These are phyloP conservation scores for Daboia siamensis DNA, from an alignment of 2,113 vertebrate genomes.

Conservation along the genomic window DNA sequence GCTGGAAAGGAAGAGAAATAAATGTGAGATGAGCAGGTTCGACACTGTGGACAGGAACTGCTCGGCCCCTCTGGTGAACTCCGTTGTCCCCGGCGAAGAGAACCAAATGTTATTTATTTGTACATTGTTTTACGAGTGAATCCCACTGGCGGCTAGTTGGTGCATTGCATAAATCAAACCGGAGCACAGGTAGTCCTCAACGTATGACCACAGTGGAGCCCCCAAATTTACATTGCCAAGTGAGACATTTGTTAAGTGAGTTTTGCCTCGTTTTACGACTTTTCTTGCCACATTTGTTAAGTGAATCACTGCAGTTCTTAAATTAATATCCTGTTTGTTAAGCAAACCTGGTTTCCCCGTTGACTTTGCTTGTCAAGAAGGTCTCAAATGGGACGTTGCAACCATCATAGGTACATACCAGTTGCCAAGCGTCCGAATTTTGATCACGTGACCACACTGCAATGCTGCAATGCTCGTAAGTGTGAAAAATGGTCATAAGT, in stretches of 20 bases:
- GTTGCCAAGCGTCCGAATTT: background rate
- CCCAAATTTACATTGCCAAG: background rate
- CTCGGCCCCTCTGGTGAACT: background rate
- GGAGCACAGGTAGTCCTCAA: background rate
- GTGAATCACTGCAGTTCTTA: background rate
- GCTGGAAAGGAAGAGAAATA: background rate
- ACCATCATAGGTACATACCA: background rate
- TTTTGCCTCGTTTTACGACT: background rate
- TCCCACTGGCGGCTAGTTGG: background rate
- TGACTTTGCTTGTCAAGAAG: background rate
- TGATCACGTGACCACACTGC: no score
- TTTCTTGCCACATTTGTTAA: background rate
- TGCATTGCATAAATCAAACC: background rate
- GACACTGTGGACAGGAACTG: fast-evolving
- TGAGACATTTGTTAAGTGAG: no score
- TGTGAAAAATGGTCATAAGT: background rate
- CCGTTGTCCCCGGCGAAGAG: background rate
- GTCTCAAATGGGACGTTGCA: background rate
- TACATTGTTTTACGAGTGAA: no score
- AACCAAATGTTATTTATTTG: background rate
- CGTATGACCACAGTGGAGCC: background rate
- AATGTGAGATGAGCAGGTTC: background rate
- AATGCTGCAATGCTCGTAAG: background rate
- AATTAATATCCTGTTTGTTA: background rate
- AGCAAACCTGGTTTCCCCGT: background rate